These are phyloP conservation scores for Podarcis muralis DNA, from an alignment of 2,113 vertebrate species.

Conservation along the genomic window DNA sequence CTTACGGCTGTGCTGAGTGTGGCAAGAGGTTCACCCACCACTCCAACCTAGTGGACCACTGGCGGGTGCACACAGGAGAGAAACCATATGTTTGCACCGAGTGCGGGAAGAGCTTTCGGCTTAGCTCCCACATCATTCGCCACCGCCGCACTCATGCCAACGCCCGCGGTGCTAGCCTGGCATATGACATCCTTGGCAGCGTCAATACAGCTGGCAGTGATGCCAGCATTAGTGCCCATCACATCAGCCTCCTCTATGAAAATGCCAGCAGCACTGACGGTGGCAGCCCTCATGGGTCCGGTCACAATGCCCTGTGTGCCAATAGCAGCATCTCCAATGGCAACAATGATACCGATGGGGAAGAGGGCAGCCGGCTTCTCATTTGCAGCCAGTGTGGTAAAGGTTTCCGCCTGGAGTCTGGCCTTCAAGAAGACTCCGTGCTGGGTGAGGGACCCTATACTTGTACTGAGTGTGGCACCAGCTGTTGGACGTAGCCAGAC, in stretches of 20 bases:
- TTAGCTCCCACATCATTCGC: constrained; percentile 38
- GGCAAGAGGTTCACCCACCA: constrained; percentile 42
- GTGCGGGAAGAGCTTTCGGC: constrained; percentile 56
- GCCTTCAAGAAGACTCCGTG: neutral
- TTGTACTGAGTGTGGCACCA: constrained; percentile 40
- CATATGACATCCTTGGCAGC: neutral
- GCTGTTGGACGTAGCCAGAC: constrained; percentile 20
- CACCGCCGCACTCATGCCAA: constrained; percentile 39
- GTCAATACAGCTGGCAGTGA: neutral
- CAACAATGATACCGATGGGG: neutral
- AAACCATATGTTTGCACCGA: constrained; percentile 42
- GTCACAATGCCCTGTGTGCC: neutral
- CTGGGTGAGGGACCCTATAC: constrained; percentile 21
- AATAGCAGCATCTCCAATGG: neutral
- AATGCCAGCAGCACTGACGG: neutral
- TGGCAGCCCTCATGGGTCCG: neutral
- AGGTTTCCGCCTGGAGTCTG: neutral
- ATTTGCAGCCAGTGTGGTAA: constrained; percentile 37
- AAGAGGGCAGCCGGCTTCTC: constrained; percentile 6
- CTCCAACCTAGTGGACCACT: constrained; percentile 46
- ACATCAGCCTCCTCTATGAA: neutral
- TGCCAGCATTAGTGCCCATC: neutral
- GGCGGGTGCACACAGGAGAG: constrained; percentile 40
- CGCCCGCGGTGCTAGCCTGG: neutral
- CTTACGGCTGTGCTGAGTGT: constrained; percentile 49